Conservation (phyloP, 2,888 invertebrate genomes). For the Megalurothrips usitatus region DNA sequence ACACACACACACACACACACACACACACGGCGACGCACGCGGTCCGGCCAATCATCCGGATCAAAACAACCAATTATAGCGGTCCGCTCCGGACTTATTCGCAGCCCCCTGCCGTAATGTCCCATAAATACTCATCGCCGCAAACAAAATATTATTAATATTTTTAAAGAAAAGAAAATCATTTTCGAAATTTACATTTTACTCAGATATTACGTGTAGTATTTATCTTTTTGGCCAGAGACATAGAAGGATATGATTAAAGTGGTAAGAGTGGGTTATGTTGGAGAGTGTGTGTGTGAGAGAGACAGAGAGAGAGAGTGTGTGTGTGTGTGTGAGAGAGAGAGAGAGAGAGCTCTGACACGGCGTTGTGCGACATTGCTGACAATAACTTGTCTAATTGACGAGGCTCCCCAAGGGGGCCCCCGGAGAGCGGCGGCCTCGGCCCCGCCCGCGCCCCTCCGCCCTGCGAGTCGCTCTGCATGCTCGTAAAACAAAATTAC, state of each 20-base stretch:
- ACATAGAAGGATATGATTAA: no score
- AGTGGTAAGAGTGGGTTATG: no score
- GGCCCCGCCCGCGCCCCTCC: neutral
- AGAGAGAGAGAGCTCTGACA: neutral
- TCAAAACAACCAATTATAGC: conserved; percentile 14
- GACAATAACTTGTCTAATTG: conserved; percentile 1
- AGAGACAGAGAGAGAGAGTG: neutral
- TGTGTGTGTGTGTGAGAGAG: neutral
- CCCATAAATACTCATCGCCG: no score
- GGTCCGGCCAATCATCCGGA: neutral
- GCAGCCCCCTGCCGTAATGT: no score
- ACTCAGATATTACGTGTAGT: no score
- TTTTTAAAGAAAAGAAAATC: no score
- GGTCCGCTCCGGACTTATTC: no score
- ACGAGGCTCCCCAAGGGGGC: neutral
- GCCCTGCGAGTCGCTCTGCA: neutral
- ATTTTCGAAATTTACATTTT: no score
- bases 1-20: neutral
- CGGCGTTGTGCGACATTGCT: neutral
- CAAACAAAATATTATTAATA: no score
- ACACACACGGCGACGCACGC: no score
- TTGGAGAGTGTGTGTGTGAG: no score
- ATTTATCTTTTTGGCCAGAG: no score
- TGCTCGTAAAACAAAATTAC: conserved; percentile 1
- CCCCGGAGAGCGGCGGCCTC: neutral